Conservation (phyloP, 2,888 invertebrate genomes). For the Boloria euphrosyne region DNA sequence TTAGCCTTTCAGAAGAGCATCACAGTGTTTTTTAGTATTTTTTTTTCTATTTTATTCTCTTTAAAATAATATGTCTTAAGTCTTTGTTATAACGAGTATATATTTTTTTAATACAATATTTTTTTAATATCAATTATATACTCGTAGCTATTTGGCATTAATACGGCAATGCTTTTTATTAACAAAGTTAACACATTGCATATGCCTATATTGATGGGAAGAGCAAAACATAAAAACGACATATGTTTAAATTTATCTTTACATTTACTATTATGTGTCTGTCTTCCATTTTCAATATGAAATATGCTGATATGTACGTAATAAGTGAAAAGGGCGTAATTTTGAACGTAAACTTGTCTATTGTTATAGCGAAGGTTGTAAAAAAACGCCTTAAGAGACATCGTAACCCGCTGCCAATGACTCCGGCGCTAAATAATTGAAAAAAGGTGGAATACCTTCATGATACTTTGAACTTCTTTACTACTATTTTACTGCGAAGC, state of each 20-base stretch:
- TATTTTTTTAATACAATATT: too few species aligned
- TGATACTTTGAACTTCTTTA: conserved; percentile 21
- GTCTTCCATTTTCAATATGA: neutral
- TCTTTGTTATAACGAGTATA: neutral
- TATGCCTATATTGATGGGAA: too few species aligned
- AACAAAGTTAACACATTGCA: too few species aligned
- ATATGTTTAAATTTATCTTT: too few species aligned
- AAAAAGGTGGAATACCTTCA: conserved; percentile 13
- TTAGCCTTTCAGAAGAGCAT: conserved; percentile 2
- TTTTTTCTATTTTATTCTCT: neutral
- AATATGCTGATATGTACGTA: too few species aligned
- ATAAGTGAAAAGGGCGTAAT: too few species aligned
- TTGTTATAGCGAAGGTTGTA: conserved; percentile 32
- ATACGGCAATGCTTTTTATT: too few species aligned
- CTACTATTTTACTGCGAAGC: conserved; percentile 20
- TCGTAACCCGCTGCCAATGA: conserved; percentile 36
- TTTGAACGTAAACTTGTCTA: neutral
- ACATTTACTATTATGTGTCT: too few species aligned
- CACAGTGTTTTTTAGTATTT: neutral
- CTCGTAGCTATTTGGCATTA: too few species aligned
- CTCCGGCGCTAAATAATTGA: conserved; percentile 21
- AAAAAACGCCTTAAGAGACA: conserved; percentile 24
- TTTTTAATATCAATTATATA: too few species aligned
- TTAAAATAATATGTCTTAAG: conserved; percentile 8
- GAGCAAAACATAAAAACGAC: too few species aligned